These are phyloP conservation scores for Linyphia triangularis DNA, from an alignment of 2,888 invertebrate species.

Conservation along the genomic window DNA sequence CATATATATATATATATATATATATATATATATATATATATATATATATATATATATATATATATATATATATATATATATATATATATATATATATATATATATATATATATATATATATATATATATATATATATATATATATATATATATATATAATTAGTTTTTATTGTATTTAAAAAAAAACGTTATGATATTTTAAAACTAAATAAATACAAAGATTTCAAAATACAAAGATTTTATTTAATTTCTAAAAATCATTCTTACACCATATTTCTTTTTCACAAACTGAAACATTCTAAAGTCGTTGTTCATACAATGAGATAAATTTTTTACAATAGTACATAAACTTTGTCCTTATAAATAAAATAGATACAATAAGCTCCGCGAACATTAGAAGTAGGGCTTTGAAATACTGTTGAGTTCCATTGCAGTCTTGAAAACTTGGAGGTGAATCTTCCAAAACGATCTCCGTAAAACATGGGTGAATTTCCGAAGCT, in stretches of 20 bases:
- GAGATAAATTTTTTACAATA: neutral
- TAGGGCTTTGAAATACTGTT: conserved; percentile 6
- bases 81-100: conserved; percentile 23
- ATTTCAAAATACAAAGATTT: too few species aligned
- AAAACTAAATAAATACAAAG: too few species aligned
- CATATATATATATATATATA: too few species aligned
- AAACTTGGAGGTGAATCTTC: neutral
- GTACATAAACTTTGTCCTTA: neutral
- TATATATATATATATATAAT: conserved; percentile 9
- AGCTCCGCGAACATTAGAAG: conserved; percentile 47
- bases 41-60: too few species aligned
- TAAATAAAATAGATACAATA: conserved; percentile 53
- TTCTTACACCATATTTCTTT: too few species aligned
- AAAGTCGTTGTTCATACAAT: neutral
- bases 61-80: too few species aligned
- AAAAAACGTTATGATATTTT: too few species aligned
- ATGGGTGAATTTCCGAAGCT: conserved; percentile 50
- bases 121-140: conserved; percentile 28
- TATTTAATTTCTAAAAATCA: too few species aligned
- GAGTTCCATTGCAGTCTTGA: neutral
- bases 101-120: conserved; percentile 28
- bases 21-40: too few species aligned
- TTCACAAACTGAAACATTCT: neutral
- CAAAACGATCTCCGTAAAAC: neutral
- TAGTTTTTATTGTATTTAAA: too few species aligned